These are phyloP conservation scores for Intellagama lesueurii DNA, from an alignment of 2,797 vertebrate species.

Conservation along the genomic window DNA sequence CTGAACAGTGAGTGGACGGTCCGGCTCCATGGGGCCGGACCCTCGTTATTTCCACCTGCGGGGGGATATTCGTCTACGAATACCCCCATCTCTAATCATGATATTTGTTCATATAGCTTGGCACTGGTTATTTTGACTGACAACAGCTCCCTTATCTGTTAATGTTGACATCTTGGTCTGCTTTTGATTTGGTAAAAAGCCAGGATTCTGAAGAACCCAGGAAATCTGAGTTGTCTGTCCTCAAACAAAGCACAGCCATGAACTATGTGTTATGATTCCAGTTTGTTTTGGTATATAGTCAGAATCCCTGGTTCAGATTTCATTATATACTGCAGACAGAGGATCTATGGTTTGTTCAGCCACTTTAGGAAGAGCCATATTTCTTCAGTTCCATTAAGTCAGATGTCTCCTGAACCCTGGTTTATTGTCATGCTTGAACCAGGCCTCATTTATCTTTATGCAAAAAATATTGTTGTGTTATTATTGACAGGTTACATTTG, in stretches of 20 bases:
- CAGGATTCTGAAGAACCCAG: background rate
- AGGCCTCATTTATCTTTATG: background rate
- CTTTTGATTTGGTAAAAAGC: background rate
- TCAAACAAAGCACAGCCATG: background rate
- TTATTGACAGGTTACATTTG: slow-evolving; percentile 43
- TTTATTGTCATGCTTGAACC: background rate
- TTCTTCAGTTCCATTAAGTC: background rate
- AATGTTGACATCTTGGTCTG: background rate
- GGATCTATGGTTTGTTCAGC: background rate
- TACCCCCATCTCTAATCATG: background rate
- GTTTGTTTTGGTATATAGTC: background rate
- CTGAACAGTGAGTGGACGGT: too few relatives aligned
- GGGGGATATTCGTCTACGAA: too few relatives aligned
- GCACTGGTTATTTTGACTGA: background rate
- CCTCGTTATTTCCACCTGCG: too few relatives aligned
- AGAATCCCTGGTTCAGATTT: background rate
- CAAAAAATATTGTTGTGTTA: background rate
- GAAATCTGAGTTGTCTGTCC: background rate
- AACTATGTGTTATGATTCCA: background rate
- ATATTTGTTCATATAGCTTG: background rate
- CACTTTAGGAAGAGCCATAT: background rate
- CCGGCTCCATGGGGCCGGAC: too few relatives aligned
- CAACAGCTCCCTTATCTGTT: background rate
- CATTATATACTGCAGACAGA: background rate
- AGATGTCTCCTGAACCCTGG: background rate